Evolutionary conservation across 2,113 vertebrate genomes (phyloP).

Genomic region (Platichthys stellatus): DNA sequence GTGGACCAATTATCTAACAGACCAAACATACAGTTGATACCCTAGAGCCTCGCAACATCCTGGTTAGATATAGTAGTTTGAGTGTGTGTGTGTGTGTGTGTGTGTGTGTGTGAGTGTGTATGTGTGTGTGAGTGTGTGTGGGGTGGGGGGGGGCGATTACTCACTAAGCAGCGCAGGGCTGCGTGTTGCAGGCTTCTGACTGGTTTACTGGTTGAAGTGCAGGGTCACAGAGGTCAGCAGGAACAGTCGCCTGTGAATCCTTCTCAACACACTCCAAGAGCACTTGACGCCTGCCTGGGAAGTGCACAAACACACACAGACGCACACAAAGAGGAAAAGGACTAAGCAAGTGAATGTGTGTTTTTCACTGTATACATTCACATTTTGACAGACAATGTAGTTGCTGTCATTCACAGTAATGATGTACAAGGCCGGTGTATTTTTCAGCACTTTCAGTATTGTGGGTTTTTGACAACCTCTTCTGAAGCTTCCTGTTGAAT

Average conservation of each 20-base stretch:
- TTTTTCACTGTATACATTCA: background rate
- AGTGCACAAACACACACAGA: conserved; percentile 23
- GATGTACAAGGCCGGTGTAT: background rate
- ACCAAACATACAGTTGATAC: conserved; percentile 27
- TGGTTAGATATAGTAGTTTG: background rate
- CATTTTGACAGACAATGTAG: background rate
- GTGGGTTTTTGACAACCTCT: background rate
- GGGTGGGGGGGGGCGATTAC: background rate
- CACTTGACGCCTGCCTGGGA: conserved; percentile 71
- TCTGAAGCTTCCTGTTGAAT: background rate
- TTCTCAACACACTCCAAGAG: conserved; percentile 88
- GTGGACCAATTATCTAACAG: conserved; percentile 16
- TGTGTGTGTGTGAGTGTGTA: conserved; percentile 1
- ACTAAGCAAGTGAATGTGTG: conserved; percentile 8
- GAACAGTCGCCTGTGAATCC: conserved; percentile 82
- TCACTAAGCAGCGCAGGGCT: conserved; percentile 93
- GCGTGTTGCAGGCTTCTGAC: conserved; percentile 89
- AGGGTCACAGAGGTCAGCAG: conserved; percentile 86
- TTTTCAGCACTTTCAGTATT: background rate
- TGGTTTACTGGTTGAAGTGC: conserved; percentile 82
- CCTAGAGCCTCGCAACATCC: background rate
- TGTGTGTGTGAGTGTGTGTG: conserved; percentile 10
- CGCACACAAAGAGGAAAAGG: background rate
- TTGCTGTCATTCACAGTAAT: background rate
- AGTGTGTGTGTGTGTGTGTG: background rate